A percentile compares a stretch with the other conserved stretches of the same genome.
Conservation (phyloP, 2,113 vertebrate genomes). For the Neofelis nebulosa region DNA sequence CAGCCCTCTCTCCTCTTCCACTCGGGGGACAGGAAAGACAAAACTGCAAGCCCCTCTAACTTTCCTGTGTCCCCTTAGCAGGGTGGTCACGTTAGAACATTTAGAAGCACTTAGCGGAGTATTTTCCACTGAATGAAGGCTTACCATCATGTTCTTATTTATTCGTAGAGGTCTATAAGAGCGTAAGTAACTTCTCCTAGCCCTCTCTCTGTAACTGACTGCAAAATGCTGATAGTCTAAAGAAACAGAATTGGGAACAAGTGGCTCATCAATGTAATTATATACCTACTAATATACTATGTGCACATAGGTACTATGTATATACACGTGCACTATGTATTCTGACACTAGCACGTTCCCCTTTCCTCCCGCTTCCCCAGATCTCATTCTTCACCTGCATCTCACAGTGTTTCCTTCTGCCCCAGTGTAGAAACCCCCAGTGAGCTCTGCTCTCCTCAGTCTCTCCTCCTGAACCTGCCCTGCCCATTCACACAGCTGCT, state of each 20-base stretch:
- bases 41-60: no score
- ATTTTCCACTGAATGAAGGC: not conserved
- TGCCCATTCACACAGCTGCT: not conserved
- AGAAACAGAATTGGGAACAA: not conserved
- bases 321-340: not conserved
- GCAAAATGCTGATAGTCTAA: not conserved
- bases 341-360: not conserved
- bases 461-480: not conserved
- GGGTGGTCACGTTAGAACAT: not conserved
- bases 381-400: not conserved
- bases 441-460: not conserved
- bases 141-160: not conserved
- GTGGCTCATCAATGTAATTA: not conserved
- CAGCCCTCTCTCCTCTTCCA: no score
- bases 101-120: not conserved
- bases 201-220: not conserved
- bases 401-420: not conserved
- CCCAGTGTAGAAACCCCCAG: not conserved
- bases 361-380: not conserved
- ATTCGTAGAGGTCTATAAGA: not conserved
- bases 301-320: not conserved
- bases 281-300: not conserved
- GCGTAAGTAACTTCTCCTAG: not conserved
- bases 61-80: no score
- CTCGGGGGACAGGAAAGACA: no score